These are phyloP conservation scores for Noctua pronuba DNA, from an alignment of 2,888 invertebrate species.

Conservation along the genomic window DNA sequence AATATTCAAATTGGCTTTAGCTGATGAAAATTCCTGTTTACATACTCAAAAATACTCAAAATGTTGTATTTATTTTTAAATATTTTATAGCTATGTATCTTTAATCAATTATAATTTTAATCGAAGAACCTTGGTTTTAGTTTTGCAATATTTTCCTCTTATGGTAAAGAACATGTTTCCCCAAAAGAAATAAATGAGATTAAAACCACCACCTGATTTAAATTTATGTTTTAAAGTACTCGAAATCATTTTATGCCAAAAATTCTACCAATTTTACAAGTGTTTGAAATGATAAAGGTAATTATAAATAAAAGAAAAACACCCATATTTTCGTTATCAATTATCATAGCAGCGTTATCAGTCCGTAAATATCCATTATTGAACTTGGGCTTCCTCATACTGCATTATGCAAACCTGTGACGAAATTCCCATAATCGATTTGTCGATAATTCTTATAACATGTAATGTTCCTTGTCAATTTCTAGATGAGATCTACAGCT, in stretches of 20 bases:
- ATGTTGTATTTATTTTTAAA: neutral
- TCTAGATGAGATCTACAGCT: neutral
- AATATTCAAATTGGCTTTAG: neutral
- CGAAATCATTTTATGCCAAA: neutral
- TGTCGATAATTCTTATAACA: neutral
- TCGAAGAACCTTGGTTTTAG: neutral
- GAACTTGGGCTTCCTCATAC: constrained; percentile 11
- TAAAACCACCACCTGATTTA: neutral
- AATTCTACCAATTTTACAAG: neutral
- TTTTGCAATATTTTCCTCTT: neutral
- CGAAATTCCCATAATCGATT: constrained; percentile 19
- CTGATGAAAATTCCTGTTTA: neutral
- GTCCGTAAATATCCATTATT: neutral
- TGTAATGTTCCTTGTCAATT: constrained; percentile 13
- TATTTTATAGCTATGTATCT: neutral
- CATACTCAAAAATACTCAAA: too few species aligned
- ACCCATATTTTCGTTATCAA: neutral
- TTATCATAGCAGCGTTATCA: neutral
- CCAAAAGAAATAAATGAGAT: neutral
- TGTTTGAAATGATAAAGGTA: too few species aligned
- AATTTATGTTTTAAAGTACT: neutral
- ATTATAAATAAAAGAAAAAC: neutral
- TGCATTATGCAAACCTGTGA: constrained; percentile 24
- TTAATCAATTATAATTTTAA: neutral
- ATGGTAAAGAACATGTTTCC: neutral